Base-by-base conservation (phyloP, 2,113 vertebrate genomes). In the Oryzias celebensis region DNA sequence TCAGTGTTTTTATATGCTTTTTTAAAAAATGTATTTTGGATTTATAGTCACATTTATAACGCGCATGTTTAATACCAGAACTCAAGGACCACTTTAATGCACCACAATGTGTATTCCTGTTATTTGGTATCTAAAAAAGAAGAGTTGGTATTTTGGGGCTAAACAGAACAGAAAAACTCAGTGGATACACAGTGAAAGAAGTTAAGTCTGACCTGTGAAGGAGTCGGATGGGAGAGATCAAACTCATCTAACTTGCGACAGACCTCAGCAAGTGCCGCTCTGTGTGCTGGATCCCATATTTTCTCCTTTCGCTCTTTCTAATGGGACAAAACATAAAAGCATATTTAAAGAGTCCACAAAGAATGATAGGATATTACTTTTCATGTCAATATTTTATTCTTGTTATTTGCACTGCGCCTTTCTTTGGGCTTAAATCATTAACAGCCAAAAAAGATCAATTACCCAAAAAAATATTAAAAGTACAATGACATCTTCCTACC, bases 281-380 rank as follows among this genome's bases (percentile, higher is more conserved):
- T 93, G 77, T 98, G 97, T 67, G 92, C 71, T 13, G 97, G 95
- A 82, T 99, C 96, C 97, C 97, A 99, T 44, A 94, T 89, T 77
- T 99, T 98, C 79, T 99, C 97, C 81, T 98, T 98, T n/a, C 95
- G 91, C 75, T 99, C 97, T 87, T 98, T 99, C 97, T 98, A 87
- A 5, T 26, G 20, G 45, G 28, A 16, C 46, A 47, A 75, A 60
- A 3, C 1, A 43, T 4, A 23, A 2, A 52, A 18, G 5, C n/a
- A 14, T 41, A 6, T 54, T 41, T 4, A 3, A 18, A n/a, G 2
- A 54, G 41, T 41, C 18, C 7, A 14, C 2, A 20, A 13, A 42
- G 6, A 13, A 20, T 12, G 52, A 28, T 52, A 26, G 26, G 2
- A 7, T 2, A 6, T 31, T 31, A 12, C 0, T 12, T 53, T 53